Evolutionary conservation across 2,888 invertebrate species (phyloP), one percentile per base, ranked within the genome.

Genomic region (Cyclophora albipunctata): DNA sequence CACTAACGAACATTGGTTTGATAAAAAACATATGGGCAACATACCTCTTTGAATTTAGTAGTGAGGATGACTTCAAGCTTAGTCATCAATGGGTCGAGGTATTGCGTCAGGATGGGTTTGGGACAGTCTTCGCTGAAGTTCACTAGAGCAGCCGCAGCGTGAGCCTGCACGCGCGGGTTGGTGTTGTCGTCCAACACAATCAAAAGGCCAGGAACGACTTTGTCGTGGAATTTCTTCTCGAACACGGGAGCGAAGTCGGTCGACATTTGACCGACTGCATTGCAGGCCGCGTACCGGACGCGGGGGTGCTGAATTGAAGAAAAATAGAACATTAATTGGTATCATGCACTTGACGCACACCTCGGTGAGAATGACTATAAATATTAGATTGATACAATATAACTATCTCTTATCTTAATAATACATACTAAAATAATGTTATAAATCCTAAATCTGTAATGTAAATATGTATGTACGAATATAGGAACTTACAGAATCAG

Each of bases 61-160:
- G 93, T 96, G 43, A 99, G 90, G 60, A 98, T 96, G 1, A 91
- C 90, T 84, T 98, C 97, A 54, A 99, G 90, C 81, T 98, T 98
- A 50, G 90, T 90, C 94, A 99, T 97, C 61, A 99, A 93, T 34
- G 93, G 93, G 67, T 98, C 95, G 57, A 99, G 91, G 78, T 99
- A 99, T 58, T 93, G 93, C 5, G 94, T 94, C 57, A 99, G 90
- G 64, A 99, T 97, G 65, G 93, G 91, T 81, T 99, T 98, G 0
- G 99, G 98, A 79, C 99, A 99, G 81, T 99, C 99, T 89, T 99
- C 99, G 71, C 98, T 97, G 87, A 99, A 99, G 88, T 99, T 99
- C 2, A 99, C 99, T 58, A 99, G 90, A 46, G 99, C 99, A 48
- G 99, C 99, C 45, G 98, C 95, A 64, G 92, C 92, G 64, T 93